Conservation (phyloP, 2,797 vertebrate species). For the Ispidina picta region DNA sequence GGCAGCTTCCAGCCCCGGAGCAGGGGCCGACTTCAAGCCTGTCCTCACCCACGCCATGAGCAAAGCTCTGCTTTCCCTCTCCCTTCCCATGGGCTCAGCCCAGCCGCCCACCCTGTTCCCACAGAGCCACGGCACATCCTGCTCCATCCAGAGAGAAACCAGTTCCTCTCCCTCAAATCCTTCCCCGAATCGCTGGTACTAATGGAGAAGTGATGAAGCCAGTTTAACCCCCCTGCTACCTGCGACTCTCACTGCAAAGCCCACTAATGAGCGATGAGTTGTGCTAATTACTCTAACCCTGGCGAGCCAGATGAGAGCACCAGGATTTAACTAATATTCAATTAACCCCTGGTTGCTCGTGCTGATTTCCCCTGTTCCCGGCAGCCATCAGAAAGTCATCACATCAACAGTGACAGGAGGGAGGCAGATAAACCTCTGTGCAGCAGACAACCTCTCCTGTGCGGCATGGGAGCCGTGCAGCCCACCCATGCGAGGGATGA, state of each 20-base stretch:
- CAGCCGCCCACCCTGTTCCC: accelerated
- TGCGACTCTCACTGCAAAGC: conserved; percentile 2
- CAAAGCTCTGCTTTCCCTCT: neutral
- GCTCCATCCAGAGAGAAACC: neutral
- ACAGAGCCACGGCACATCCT: neutral
- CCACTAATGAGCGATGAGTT: conserved; percentile 34
- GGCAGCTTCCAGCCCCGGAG: neutral
- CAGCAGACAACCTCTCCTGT: neutral
- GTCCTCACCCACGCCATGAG: accelerated
- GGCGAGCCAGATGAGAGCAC: neutral
- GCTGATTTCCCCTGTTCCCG: neutral
- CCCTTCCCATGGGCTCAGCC: neutral
- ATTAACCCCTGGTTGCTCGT: conserved; percentile 28
- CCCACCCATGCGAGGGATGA: neutral
- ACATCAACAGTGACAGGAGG: neutral
- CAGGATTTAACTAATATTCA: conserved; percentile 53
- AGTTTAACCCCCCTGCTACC: conserved; percentile 15
- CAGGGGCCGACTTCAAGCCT: neutral
- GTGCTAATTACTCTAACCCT: conserved; percentile 42
- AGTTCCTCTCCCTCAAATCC: neutral
- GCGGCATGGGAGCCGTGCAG: accelerated
- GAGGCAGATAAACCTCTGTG: neutral
- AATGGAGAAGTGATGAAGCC: neutral
- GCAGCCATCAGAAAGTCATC: neutral
- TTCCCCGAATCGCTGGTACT: neutral